phyloP scores from a whole-genome alignment of 2,797 vertebrate species.

The Basileuterus tristriatus region DNA sequence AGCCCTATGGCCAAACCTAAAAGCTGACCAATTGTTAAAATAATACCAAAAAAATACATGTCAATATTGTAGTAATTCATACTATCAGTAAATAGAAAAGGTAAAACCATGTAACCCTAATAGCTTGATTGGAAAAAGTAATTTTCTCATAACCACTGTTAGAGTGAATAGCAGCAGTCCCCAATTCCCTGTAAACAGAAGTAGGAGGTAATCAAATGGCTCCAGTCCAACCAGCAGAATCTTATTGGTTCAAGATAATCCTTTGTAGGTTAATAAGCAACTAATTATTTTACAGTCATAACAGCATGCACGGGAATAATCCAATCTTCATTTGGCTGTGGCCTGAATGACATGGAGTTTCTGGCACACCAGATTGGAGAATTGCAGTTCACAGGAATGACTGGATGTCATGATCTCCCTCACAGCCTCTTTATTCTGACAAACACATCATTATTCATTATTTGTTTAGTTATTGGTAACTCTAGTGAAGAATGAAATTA shows the following conservation, averaged over 20 bases:
- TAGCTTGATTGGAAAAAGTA: background rate
- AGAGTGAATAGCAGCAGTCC: background rate
- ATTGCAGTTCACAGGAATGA: background rate
- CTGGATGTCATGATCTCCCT: background rate
- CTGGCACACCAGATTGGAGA: background rate
- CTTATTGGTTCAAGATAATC: background rate
- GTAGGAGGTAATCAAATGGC: background rate
- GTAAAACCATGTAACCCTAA: background rate
- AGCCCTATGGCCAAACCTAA: background rate
- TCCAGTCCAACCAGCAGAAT: background rate
- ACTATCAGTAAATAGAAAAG: background rate
- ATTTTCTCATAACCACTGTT: background rate
- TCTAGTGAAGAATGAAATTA: background rate
- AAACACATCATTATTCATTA: background rate
- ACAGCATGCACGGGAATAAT: background rate
- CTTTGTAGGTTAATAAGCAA: constrained; percentile 16
- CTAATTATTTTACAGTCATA: constrained; percentile 21
- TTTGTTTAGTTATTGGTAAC: background rate
- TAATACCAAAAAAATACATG: background rate
- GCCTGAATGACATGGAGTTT: background rate
- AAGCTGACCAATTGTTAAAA: background rate
- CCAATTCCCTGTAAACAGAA: background rate
- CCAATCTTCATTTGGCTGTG: background rate
- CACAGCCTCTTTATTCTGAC: background rate
- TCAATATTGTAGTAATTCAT: background rate